Evolutionary conservation across 2,113 vertebrate genomes (phyloP).

Genomic region (Eleginops maclovinus): DNA sequence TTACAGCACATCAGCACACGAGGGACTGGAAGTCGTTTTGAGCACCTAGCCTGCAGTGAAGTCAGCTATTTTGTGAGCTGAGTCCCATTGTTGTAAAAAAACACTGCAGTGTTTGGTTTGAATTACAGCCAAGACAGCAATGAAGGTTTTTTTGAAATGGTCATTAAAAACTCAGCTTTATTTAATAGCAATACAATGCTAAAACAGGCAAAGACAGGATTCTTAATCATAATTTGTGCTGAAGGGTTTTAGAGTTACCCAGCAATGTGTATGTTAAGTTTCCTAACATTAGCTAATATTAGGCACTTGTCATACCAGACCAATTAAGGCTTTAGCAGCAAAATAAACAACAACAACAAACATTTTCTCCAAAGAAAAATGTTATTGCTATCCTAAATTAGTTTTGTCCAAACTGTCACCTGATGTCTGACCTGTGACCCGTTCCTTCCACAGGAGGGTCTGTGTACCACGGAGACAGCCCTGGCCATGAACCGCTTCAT

Average conservation of each 20-base stretch:
- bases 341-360: no score
- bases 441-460: constrained; percentile 85
- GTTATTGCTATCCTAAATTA: no score
- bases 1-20: neutral
- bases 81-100: neutral
- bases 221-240: no score
- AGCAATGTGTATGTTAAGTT: no score
- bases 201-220: no score
- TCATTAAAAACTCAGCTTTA: neutral
- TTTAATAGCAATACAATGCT: neutral
- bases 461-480: constrained; percentile 95
- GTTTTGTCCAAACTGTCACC: neutral
- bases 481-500: constrained; percentile 96
- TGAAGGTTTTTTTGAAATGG: neutral
- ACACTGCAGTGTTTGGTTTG: neutral
- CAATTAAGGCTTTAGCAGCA: no score
- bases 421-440: neutral
- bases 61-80: neutral
- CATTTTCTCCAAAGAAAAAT: no score
- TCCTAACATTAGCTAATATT: no score
- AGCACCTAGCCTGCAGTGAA: constrained; percentile 4
- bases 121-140: neutral
- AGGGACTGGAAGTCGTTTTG: neutral
- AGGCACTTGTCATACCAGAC: no score
- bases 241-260: no score